Evolutionary conservation across 2,797 vertebrate species (phyloP).

Genomic region (Malacoraja senta): DNA sequence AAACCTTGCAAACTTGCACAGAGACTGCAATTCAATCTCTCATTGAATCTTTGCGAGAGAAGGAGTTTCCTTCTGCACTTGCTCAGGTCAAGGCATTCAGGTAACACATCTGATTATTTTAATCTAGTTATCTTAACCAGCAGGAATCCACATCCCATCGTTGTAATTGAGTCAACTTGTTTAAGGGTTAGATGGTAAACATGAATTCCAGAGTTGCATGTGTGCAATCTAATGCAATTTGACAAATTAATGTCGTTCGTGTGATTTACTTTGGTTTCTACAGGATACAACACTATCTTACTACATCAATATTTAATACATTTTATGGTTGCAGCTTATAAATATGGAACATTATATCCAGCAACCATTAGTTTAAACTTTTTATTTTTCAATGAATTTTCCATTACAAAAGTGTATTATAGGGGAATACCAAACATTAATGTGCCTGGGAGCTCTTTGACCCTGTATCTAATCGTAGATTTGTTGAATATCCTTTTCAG

Average conservation of each 20-base stretch:
- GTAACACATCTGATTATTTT: slow-evolving; percentile 52
- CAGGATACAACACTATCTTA: not conserved
- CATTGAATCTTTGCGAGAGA: slow-evolving; percentile 80
- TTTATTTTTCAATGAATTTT: not conserved
- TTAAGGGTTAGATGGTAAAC: not conserved
- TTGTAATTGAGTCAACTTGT: not conserved
- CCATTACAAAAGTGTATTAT: not conserved
- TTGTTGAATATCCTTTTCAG: not conserved
- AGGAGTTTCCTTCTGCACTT: slow-evolving; percentile 81
- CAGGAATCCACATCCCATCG: not conserved
- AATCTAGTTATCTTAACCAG: too few species aligned
- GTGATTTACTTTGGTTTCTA: not conserved
- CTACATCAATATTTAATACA: not conserved
- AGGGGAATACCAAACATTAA: not conserved
- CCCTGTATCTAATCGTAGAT: not conserved
- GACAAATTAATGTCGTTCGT: not conserved
- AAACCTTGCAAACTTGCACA: slow-evolving; percentile 74
- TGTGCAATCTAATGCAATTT: not conserved
- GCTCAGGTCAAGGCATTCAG: slow-evolving; percentile 92
- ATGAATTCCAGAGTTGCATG: not conserved
- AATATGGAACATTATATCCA: not conserved
- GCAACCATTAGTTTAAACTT: too few species aligned
- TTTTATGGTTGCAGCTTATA: not conserved
- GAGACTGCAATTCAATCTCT: slow-evolving; percentile 92
- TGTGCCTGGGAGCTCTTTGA: not conserved